Percentiles rank a stretch among this genome's conserved stretches.
These are phyloP conservation scores for Pseudopodoces humilis DNA, from an alignment of 2,113 vertebrate species.

Conservation along the genomic window DNA sequence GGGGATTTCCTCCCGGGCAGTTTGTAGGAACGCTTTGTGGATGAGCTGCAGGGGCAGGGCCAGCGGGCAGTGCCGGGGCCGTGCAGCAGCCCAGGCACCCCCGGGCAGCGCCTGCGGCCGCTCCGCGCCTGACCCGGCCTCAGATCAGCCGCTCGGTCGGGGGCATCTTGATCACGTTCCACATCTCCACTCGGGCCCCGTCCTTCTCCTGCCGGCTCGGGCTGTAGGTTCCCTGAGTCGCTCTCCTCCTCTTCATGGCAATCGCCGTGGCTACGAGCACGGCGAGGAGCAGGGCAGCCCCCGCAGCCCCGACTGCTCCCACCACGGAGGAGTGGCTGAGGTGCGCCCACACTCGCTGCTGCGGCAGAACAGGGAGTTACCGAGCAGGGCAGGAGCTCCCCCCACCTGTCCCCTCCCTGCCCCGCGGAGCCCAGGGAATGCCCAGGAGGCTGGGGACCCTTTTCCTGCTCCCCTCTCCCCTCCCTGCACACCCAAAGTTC, in stretches of 20 bases:
- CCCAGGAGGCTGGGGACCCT: not conserved
- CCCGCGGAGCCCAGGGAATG: not conserved
- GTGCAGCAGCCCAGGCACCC: not conserved
- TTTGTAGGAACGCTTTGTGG: not conserved
- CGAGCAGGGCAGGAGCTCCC: not conserved
- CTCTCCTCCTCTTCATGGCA: constrained; percentile 68
- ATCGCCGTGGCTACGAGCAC: not conserved
- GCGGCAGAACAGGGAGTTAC: constrained; percentile 41
- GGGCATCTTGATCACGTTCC: constrained; percentile 73
- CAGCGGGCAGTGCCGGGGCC: not conserved
- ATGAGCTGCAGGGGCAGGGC: not conserved
- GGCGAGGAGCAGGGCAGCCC: constrained; percentile 45
- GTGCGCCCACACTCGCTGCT: constrained; percentile 51
- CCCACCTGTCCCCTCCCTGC: accelerated
- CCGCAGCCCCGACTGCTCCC: constrained; percentile 63
- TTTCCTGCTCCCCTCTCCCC: not conserved
- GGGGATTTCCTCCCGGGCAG: not conserved
- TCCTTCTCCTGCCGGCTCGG: constrained; percentile 73
- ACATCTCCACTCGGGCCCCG: constrained; percentile 70
- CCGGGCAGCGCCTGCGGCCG: not conserved
- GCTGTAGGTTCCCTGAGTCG: constrained; percentile 71
- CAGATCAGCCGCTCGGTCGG: constrained; percentile 69
- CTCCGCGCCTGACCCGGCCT: not conserved
- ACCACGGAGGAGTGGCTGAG: constrained; percentile 60
- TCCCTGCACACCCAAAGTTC: accelerated